These are phyloP conservation scores for Thecocarcelia acutangulata DNA, from an alignment of 2,888 invertebrate genomes.

Conservation along the genomic window DNA sequence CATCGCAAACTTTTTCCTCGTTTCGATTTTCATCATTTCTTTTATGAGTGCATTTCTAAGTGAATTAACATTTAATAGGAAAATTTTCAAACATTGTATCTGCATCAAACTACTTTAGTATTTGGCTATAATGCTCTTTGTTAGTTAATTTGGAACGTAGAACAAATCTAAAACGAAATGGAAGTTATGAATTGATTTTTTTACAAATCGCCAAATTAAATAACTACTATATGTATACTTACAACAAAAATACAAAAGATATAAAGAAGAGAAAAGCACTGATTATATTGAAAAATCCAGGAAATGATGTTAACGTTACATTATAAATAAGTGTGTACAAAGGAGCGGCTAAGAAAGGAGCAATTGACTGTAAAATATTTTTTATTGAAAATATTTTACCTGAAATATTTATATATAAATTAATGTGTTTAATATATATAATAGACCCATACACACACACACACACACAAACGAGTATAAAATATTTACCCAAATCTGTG, in stretches of 20 bases:
- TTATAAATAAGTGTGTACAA: conserved; percentile 86
- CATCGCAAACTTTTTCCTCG: too few species aligned
- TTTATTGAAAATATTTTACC: conserved; percentile 87
- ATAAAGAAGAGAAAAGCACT: conserved; percentile 82
- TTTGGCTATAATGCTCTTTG: conserved; percentile 75
- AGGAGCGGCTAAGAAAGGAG: conserved; percentile 84
- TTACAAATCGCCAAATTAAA: not conserved
- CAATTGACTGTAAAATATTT: conserved; percentile 85
- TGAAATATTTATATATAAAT: conserved; percentile 58
- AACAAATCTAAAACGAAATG: conserved; percentile 74
- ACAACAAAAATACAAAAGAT: conserved; percentile 76
- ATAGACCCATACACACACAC: too few species aligned
- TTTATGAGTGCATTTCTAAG: too few species aligned
- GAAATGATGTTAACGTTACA: conserved; percentile 83
- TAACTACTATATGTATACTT: conserved; percentile 66
- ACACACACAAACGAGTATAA: not conserved
- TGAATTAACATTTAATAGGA: too few species aligned
- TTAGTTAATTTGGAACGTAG: conserved; percentile 75
- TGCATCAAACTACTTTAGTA: conserved; percentile 72
- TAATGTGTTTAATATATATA: not conserved
- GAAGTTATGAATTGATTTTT: not conserved
- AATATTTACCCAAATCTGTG: conserved; percentile 79
- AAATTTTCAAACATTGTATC: too few species aligned
- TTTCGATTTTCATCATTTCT: too few species aligned
- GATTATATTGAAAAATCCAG: conserved; percentile 84